Evolutionary conservation across 2,113 vertebrate species (phyloP), one percentile per base, ranked within the genome.

Genomic region (Pedionomus torquatus): DNA sequence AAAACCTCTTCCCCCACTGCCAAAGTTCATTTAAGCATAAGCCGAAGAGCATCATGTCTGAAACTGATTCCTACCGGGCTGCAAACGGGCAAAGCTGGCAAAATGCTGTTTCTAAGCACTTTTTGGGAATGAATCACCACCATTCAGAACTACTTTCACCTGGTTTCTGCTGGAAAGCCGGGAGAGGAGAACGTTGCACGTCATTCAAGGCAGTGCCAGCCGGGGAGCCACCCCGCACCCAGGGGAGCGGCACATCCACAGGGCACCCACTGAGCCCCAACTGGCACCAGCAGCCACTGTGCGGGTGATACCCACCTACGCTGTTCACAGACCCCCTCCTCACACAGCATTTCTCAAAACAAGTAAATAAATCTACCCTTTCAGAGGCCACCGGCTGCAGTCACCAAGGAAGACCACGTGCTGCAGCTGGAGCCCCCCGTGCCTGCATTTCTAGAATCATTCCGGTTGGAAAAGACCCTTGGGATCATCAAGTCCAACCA

Each of bases 191-290:
- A 68, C 0, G 0, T 1, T 4, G 35, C 3, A 2, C 2, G 4
- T 4, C 3, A 44, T 1, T 0, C 0, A 2, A 28, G 21, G 33
- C 0, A 8, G 12, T 4, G 13, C 46, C 61, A 3, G 14, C 9
- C 9, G 1, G 5, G 3, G 54, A 33, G 52, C 20, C 7, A 9
- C 1, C 39, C 52, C 8, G 6, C 16, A 23, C 37, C 37, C 2
- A 2, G 15, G 25, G 57, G 20, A 41, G 35, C 39, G 21, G 74
- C 74, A 4, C 21, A 7, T 6, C 65, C 58, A 0, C 0, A 51
- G 70, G 74, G 48, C 23, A 5, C 3, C 3, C 3, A 1, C 17
- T 0, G 14, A 66, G 87, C 79, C 8, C 46, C 52, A 0, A 52
- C 48, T 18, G 7, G 24, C 18, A 11, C 7, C 2, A 52, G 0